These are phyloP conservation scores for Baryphthengus martii DNA, from an alignment of 2,113 vertebrate species.

Conservation along the genomic window DNA sequence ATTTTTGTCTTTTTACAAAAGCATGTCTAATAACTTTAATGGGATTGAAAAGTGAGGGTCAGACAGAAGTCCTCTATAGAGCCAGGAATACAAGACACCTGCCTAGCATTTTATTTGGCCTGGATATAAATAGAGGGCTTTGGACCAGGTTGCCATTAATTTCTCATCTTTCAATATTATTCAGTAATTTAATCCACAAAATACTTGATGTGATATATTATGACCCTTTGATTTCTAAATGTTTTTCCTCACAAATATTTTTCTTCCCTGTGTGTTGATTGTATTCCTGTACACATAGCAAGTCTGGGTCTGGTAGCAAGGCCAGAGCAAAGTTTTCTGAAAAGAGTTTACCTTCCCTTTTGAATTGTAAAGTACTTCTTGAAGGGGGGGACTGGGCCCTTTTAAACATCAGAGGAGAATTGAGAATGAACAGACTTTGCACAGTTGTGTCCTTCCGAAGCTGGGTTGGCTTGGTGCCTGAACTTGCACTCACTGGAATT, in stretches of 20 bases:
- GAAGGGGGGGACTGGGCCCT: not conserved
- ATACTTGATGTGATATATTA: conserved; percentile 25
- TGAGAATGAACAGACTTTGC: not conserved
- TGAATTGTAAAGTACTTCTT: not conserved
- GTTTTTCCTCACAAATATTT: not conserved
- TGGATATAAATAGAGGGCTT: conserved; percentile 37
- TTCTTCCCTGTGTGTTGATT: not conserved
- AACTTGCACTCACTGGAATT: not conserved
- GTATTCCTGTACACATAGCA: not conserved
- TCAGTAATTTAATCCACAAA: conserved; percentile 43
- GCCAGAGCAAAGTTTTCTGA: not conserved
- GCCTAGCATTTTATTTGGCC: conserved; percentile 29
- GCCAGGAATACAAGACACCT: not conserved
- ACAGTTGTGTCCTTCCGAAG: not conserved
- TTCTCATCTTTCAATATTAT: conserved; percentile 47
- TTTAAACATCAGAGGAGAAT: not conserved
- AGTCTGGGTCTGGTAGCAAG: not conserved
- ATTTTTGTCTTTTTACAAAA: conserved; percentile 26
- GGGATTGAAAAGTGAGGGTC: not conserved
- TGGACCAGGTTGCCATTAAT: conserved; percentile 40
- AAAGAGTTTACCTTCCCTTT: not conserved
- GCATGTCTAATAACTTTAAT: not conserved
- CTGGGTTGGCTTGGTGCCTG: not conserved
- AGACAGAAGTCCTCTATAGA: not conserved
- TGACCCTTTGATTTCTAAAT: conserved; percentile 48